Percentiles rank a stretch among this genome's conserved stretches.
These are phyloP conservation scores for Philopedon plagiatum DNA, from an alignment of 2,888 invertebrate genomes.

Conservation along the genomic window DNA sequence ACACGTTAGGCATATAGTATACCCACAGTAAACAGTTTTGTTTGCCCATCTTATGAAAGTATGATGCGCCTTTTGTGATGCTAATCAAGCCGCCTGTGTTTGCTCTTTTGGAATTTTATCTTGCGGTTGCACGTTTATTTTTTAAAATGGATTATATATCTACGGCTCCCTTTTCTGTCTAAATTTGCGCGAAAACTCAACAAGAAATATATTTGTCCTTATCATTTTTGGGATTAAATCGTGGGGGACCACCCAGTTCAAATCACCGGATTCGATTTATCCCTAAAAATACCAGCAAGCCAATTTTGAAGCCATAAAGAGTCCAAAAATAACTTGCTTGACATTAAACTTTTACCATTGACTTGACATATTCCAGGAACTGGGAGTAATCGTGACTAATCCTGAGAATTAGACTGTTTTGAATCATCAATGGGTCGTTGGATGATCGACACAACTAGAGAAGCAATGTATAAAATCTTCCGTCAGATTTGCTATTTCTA, in stretches of 20 bases:
- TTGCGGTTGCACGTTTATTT: too few species aligned
- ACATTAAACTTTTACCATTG: constrained; percentile 15
- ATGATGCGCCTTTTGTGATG: neutral
- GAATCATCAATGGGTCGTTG: too few species aligned
- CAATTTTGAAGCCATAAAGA: neutral
- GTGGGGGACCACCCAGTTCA: too few species aligned
- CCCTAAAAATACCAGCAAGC: neutral
- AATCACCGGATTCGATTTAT: too few species aligned
- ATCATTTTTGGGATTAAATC: too few species aligned
- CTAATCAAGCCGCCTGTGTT: constrained; percentile 2
- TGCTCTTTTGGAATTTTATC: neutral
- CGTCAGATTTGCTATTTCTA: too few species aligned
- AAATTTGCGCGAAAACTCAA: too few species aligned
- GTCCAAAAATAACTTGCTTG: constrained; percentile 5
- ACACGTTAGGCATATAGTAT: neutral
- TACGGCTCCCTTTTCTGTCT: too few species aligned
- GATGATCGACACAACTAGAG: too few species aligned
- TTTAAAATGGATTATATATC: too few species aligned
- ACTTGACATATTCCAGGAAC: constrained; percentile 24
- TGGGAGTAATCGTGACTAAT: constrained; percentile 5
- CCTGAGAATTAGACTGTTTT: neutral
- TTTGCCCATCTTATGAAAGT: neutral
- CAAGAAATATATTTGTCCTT: too few species aligned
- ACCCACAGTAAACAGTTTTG: neutral
- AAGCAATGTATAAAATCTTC: too few species aligned